Evolutionary conservation across 2,888 invertebrate genomes (phyloP), one percentile per base, ranked within the genome.

Genomic region (Agonopterix heracliana): DNA sequence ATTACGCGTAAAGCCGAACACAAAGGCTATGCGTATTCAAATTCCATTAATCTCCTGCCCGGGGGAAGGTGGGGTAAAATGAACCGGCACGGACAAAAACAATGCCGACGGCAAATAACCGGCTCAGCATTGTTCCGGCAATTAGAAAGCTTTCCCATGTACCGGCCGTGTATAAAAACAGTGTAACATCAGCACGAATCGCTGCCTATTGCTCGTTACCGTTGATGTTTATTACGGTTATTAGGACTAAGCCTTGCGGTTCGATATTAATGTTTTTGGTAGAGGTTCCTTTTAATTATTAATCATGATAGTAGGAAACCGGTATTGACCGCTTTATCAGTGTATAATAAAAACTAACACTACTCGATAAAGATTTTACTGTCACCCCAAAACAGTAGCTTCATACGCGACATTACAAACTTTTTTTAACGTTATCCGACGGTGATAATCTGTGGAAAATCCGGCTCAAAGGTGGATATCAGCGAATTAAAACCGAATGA

Each of bases 71-170:
- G 83, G 81, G 82, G 82, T 81, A 83, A 86, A 86, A 85, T 86
- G 85, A 88, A 85, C 87, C 85, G 77, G 82, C 79, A 71, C 80
- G 86, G 87, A 86, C 87, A 86, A 88, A 88, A 88, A 88, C 87
- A 88, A 88, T 87, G 87, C 85, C 86, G 81, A 78, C 78, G 84
- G 87, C 87, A 81, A 84, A 88, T 86, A 87, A 86, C 87, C 85
- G 81, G 87, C 84, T 86, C 86, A 83, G 86, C 86, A 87, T 88
- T 89, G 88, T 88, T 87, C 85, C 87, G 86, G 85, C 89, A 89
- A 88, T 88, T 88, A 89, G 89, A 88, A 87, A 88, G 89, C 86
- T 88, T 89, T 89, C 85, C 87, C 87, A 84, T 87, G 87, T 87
- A 87, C 83, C 80, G 82, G 81, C 71, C 85, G 84, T 84, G 87